Evolutionary conservation across 2,113 vertebrate genomes (phyloP).

Genomic region (Benitochromis conjunctus): DNA sequence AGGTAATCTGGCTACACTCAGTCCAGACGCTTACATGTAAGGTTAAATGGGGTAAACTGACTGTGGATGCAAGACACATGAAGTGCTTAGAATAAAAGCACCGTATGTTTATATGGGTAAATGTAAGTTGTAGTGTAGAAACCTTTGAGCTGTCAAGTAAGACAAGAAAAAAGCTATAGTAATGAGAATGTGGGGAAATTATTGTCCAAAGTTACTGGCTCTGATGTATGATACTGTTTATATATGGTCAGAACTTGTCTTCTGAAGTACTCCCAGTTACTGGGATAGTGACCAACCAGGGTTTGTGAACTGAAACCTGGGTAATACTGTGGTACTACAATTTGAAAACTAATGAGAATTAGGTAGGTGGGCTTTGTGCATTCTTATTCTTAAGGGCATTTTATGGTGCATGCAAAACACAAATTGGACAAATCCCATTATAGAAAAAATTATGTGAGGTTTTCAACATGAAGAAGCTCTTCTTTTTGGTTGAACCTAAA

Average conservation of each 20-base stretch:
- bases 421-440: neutral
- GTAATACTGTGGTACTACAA: neutral
- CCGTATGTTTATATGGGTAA: neutral
- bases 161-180: neutral
- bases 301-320: neutral
- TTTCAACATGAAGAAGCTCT: neutral
- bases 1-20: neutral
- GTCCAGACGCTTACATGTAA: neutral
- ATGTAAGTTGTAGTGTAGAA: neutral
- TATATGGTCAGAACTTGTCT: neutral
- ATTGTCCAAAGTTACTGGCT: neutral
- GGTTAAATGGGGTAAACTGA: neutral
- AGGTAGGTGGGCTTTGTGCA: neutral
- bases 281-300: neutral
- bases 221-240: neutral
- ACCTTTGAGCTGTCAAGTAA: neutral
- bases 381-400: neutral
- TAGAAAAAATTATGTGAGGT: neutral
- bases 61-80: neutral
- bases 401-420: neutral
- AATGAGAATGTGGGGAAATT: neutral
- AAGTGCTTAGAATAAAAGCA: neutral
- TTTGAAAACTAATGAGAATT: neutral
- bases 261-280: neutral
- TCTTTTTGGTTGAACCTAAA: neutral